phyloP scores from a whole-genome alignment of 2,113 vertebrate species.

The Rhizomys pruinosus region DNA sequence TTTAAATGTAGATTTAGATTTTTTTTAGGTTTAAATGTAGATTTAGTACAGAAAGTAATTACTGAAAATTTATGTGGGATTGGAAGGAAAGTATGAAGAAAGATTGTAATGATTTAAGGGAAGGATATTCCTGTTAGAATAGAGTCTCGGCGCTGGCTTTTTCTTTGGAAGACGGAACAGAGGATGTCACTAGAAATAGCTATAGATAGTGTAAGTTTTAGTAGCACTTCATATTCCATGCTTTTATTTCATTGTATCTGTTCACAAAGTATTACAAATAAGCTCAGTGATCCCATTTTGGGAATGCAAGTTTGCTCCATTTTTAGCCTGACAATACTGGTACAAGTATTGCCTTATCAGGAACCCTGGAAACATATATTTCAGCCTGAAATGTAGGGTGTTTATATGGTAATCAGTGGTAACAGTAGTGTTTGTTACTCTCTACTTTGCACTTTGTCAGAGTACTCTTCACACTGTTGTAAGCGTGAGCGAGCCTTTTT shows the following conservation, averaged over 20 bases:
- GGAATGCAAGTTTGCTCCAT: constrained; percentile 45
- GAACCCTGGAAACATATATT: constrained; percentile 58
- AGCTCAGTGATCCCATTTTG: constrained; percentile 53
- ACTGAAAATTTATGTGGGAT: constrained; percentile 55
- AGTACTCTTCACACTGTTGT: constrained; percentile 65
- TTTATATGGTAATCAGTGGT: constrained; percentile 34
- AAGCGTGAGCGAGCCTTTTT: constrained; percentile 65
- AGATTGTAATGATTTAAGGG: constrained; percentile 37
- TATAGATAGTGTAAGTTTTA: constrained; percentile 50
- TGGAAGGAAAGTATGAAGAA: constrained; percentile 63
- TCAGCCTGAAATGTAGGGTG: constrained; percentile 23
- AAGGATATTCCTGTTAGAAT: constrained; percentile 8
- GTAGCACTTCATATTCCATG: constrained; percentile 36
- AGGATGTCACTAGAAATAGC: constrained; percentile 39
- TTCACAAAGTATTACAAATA: constrained; percentile 72
- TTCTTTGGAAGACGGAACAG: constrained; percentile 48
- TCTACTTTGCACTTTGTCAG: constrained; percentile 64
- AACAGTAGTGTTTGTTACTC: constrained; percentile 39
- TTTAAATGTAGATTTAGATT: no score
- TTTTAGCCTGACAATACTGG: constrained; percentile 62
- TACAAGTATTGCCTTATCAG: constrained; percentile 28
- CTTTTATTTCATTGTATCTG: constrained; percentile 51
- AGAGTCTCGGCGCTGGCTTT: no score
- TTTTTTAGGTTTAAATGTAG: no score
- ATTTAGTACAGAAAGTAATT: constrained; percentile 54